Percentiles rank a stretch among this genome's conserved stretches.
Conservation (phyloP, 2,888 invertebrate genomes). For the Polia nebulosa region DNA sequence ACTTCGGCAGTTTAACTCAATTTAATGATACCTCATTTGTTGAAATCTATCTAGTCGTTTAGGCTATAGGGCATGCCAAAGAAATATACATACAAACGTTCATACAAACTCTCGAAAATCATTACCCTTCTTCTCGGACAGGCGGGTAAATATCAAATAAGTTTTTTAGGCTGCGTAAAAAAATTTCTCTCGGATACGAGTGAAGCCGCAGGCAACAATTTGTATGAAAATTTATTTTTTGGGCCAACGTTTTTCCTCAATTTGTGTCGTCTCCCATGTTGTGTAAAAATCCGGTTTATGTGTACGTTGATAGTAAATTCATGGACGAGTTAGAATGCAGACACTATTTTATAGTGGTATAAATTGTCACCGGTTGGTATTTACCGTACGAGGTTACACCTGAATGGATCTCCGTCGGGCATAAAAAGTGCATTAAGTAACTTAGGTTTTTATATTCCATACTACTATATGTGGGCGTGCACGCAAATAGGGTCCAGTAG, state of each 20-base stretch:
- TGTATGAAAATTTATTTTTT: not conserved
- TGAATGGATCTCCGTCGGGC: not conserved
- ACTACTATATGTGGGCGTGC: too few relatives aligned
- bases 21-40: too few relatives aligned
- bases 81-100: too few relatives aligned
- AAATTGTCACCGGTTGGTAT: slow-evolving; percentile 17
- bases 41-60: too few relatives aligned
- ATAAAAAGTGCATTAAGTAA: too few relatives aligned
- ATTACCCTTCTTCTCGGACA: too few relatives aligned
- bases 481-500: too few relatives aligned
- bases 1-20: too few relatives aligned
- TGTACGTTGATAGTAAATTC: slow-evolving; percentile 46
- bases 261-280: not conserved
- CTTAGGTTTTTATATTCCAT: too few relatives aligned
- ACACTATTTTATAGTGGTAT: slow-evolving; percentile 24
- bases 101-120: too few relatives aligned
- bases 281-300: slow-evolving; percentile 20
- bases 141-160: too few relatives aligned
- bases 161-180: not conserved
- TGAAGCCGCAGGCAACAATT: not conserved
- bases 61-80: too few relatives aligned
- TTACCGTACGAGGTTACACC: not conserved
- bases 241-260: slow-evolving; percentile 18
- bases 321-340: slow-evolving; percentile 51
- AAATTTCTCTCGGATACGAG: not conserved